Evolutionary conservation across 1,140 invertebrate genomes (phyloP).

Genomic region (Hycleus cichorii): DNA sequence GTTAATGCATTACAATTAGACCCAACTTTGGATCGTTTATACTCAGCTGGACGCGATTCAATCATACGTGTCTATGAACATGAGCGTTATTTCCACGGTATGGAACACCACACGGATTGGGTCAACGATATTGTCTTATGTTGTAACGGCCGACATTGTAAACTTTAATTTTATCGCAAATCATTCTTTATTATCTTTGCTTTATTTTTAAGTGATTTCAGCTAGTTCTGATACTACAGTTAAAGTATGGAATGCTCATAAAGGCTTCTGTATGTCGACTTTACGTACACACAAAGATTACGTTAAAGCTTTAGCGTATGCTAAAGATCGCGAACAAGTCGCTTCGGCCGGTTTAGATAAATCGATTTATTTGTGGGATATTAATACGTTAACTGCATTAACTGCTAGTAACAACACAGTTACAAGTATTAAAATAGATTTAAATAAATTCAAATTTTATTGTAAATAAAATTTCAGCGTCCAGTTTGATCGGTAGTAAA

Average conservation of each 20-base stretch:
- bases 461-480: conserved; percentile 55
- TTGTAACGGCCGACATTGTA: conserved; percentile 90
- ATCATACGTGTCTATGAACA: conserved; percentile 96
- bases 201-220: conserved; percentile 75
- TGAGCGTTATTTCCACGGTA: conserved; percentile 88
- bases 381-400: conserved; percentile 93
- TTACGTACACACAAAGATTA: conserved; percentile 97
- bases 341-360: conserved; percentile 96
- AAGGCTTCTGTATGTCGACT: conserved; percentile 99
- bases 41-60: conserved; percentile 96
- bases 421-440: conserved; percentile 61
- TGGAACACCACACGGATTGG: conserved; percentile 99
- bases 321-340: conserved; percentile 94
- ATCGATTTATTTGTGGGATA: conserved; percentile 98
- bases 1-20: conserved; percentile 95
- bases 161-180: conserved; percentile 27
- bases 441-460: background rate
- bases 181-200: conserved; percentile 19
- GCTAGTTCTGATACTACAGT: conserved; percentile 99
- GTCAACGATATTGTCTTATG: conserved; percentile 98
- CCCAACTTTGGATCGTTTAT: conserved; percentile 76
- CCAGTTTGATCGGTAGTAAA: conserved; percentile 92
- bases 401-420: conserved; percentile 99
- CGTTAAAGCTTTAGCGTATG: conserved; percentile 96
- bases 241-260: conserved; percentile 99